These are phyloP conservation scores for Eupsilia transversa DNA, from an alignment of 2,888 invertebrate species.

Conservation along the genomic window DNA sequence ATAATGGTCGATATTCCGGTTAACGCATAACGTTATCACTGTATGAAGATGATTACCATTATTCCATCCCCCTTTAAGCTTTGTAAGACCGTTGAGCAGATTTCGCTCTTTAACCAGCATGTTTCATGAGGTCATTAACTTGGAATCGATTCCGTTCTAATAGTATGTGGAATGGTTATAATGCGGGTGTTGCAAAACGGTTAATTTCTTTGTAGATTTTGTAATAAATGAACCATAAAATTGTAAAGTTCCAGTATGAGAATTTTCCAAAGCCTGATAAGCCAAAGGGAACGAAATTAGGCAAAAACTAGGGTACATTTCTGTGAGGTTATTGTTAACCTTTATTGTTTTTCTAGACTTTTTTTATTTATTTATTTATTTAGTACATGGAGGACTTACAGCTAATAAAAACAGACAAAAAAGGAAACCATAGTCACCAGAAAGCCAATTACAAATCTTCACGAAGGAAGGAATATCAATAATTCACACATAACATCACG, in stretches of 20 bases:
- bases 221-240: slow-evolving; percentile 18
- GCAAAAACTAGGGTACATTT: no score
- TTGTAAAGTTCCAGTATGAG: neutral
- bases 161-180: neutral
- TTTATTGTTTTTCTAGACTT: neutral
- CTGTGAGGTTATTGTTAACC: neutral
- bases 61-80: neutral
- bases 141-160: slow-evolving; percentile 17
- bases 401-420: no score
- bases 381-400: no score
- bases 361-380: no score
- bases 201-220: slow-evolving; percentile 22
- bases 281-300: slow-evolving; percentile 3
- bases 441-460: no score
- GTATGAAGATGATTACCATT: neutral
- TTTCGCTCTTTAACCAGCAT: neutral
- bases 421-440: no score
- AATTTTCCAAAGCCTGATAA: neutral
- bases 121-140: slow-evolving; percentile 25
- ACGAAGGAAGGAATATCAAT: slow-evolving; percentile 1
- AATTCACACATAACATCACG: no score
- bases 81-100: neutral
- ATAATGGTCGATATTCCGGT: neutral
- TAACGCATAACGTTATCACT: neutral
- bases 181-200: slow-evolving; percentile 47